Conservation (phyloP, 2,888 invertebrate species). For the Sacculina carcini region DNA sequence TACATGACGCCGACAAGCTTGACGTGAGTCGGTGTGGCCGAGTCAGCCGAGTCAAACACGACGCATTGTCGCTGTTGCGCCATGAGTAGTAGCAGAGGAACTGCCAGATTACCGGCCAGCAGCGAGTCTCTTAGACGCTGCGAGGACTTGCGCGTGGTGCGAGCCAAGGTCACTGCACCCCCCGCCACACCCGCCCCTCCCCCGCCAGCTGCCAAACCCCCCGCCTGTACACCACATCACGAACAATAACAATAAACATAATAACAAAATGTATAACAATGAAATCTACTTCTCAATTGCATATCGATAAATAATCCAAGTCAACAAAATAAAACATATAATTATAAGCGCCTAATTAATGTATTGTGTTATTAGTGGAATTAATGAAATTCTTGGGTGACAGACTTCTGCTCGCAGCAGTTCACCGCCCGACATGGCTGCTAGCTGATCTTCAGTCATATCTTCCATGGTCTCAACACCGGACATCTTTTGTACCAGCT, state of each 20-base stretch:
- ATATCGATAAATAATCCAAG: too few relatives aligned
- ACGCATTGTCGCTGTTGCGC: constrained; percentile 93
- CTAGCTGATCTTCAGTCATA: constrained; percentile 81
- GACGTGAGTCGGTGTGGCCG: constrained; percentile 22
- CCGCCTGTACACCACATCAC: too few relatives aligned
- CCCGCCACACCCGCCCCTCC: too few relatives aligned
- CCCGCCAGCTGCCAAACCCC: too few relatives aligned
- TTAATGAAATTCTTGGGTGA: constrained; percentile 7
- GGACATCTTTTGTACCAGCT: constrained; percentile 92
- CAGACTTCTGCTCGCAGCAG: constrained; percentile 67
- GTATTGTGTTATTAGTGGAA: not conserved
- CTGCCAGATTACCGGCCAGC: constrained; percentile 72
- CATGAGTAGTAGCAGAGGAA: constrained; percentile 72
- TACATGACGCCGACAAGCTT: constrained; percentile 50
- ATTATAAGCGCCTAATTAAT: not conserved
- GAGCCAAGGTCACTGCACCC: constrained; percentile 85
- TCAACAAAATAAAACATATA: too few relatives aligned
- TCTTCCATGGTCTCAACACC: constrained; percentile 92
- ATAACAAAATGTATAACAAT: too few relatives aligned
- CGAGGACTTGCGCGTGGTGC: constrained; percentile 87
- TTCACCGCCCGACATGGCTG: constrained; percentile 93
- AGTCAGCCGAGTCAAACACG: constrained; percentile 33
- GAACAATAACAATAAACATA: too few relatives aligned
- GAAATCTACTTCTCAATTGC: too few relatives aligned
- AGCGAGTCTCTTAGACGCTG: constrained; percentile 81